These are phyloP conservation scores for Thomomys bottae DNA, from an alignment of 2,113 vertebrate species.

Conservation along the genomic window DNA sequence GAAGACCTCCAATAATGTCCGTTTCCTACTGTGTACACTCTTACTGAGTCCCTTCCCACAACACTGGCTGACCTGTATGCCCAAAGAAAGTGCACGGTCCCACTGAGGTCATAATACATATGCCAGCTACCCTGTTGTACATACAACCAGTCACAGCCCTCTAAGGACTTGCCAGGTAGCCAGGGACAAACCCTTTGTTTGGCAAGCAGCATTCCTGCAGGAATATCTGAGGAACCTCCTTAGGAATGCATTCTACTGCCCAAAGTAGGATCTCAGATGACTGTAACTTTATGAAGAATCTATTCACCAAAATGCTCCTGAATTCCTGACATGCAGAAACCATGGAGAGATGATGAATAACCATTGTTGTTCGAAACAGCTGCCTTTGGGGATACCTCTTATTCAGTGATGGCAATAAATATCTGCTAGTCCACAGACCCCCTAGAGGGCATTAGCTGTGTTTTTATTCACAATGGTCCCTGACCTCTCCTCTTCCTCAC, in stretches of 20 bases:
- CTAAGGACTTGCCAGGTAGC: rapidly evolving
- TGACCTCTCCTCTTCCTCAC: background rate
- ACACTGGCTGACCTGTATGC: background rate
- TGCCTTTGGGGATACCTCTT: background rate
- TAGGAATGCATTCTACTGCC: background rate
- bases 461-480: background rate
- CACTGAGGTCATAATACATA: background rate
- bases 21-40: rapidly evolving
- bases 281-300: background rate
- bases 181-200: background rate
- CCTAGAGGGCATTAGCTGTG: background rate
- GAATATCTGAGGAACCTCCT: rapidly evolving
- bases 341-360: background rate
- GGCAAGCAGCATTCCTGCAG: background rate
- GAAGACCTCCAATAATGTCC: too few relatives aligned
- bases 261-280: too few relatives aligned
- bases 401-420: background rate
- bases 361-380: background rate
- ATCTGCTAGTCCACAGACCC: background rate
- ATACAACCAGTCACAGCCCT: background rate
- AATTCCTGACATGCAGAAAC: background rate
- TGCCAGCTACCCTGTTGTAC: too few relatives aligned
- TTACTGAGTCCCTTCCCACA: rapidly evolving
- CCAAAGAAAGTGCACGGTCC: background rate
- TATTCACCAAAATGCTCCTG: background rate